Evolutionary conservation across 1,140 invertebrate genomes (phyloP).

Genomic region (Drosophila sucinea): DNA sequence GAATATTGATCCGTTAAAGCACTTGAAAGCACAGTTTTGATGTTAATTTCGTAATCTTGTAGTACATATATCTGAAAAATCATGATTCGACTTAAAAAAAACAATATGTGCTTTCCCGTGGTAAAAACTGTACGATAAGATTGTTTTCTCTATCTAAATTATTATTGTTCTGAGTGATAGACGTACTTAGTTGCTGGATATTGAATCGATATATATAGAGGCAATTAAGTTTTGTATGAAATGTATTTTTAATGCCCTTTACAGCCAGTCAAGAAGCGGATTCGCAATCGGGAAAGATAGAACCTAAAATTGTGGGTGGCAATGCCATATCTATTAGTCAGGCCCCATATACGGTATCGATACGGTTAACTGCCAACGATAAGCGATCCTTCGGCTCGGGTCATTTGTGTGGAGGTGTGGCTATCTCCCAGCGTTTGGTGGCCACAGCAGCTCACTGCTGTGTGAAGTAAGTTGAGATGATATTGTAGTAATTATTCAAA

Average conservation of each 20-base stretch:
- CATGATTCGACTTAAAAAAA: no score
- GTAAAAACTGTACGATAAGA: no score
- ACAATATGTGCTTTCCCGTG: no score
- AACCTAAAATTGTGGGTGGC: conserved; percentile 61
- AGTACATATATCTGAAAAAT: no score
- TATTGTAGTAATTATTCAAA: no score
- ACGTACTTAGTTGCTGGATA: no score
- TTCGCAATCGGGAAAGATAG: background rate
- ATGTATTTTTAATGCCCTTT: background rate
- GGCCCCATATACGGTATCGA: conserved; percentile 64
- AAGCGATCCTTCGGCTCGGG: conserved; percentile 49
- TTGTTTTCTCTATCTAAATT: no score
- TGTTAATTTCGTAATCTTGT: no score
- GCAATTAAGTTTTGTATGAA: background rate
- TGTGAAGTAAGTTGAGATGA: conserved; percentile 45
- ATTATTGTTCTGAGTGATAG: background rate
- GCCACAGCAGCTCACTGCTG: conserved; percentile 88
- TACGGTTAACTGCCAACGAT: conserved; percentile 54
- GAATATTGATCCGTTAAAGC: no score
- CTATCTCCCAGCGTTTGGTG: conserved; percentile 85
- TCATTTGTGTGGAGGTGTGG: conserved; percentile 86
- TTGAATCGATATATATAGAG: no score
- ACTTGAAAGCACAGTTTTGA: no score
- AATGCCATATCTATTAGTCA: conserved; percentile 17
- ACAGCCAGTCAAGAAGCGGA: background rate